Evolutionary conservation across 2,888 invertebrate genomes (phyloP), one percentile per base, ranked within the genome.

Genomic region (Spilosoma lubricipeda): DNA sequence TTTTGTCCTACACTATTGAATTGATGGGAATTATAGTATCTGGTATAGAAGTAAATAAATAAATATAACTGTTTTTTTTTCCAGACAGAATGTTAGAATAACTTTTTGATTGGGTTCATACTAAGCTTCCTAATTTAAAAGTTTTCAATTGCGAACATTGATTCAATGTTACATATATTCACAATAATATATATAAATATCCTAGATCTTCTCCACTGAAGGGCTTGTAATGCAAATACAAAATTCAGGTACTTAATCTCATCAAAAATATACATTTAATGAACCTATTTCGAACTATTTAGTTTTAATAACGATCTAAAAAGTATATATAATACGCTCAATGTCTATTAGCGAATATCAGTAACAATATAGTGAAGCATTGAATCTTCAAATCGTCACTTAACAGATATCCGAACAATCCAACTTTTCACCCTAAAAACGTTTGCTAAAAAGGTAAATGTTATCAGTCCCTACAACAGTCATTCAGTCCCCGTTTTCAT

Each of bases 401-500:
- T 27, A 72, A 59, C 23, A 70, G 30, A 74, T 45, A 39, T 42
- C 66, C 45, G 56, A 71, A 67, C 11, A 71, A 77, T 82, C 74
- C 74, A 75, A 67, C 73, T 67, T 70, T 71, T 78, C 67, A 52
- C 67, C 64, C 59, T 59, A 68, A 71, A 76, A 82, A 74, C 48
- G 77, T 66, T 70, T 75, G 71, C 33, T 52, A 39, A 80, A 80
- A 73, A 80, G 80, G 82, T 80, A 74, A 78, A 73, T 42, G 64
- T 72, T 85, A 86, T 85, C 86, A 76, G 36, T 45, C 71, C 66
- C 65, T 72, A 73, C 77, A 79, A 84, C 82, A 74, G 73, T 69
- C 78, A 80, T 80, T 84, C 73, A 71, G 69, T 67, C 72, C 68
- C 70, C 71, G 77, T 78, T 77, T 70, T 74, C 71, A 76, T 70